Evolutionary conservation across 2,797 vertebrate genomes (phyloP), one percentile per base, ranked within the genome.

Genomic region (Chelonia mydas): DNA sequence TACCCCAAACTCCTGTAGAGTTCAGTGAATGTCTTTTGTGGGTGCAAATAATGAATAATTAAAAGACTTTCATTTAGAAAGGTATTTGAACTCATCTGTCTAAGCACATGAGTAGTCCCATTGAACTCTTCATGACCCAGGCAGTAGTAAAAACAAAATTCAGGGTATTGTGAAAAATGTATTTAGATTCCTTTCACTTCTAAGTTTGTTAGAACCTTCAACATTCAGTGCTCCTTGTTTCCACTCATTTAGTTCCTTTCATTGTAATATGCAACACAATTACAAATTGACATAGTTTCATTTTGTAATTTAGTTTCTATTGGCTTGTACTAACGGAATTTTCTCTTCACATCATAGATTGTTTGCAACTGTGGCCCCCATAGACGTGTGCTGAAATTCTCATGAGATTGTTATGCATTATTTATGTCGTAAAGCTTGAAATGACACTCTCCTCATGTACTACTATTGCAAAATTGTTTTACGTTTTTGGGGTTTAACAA

Each of bases 401-500:
- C 90, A 28, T 85, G 87, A 97, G 87, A 74, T 49, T 93, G 92
- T 61, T 83, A 85, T 92, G 78, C 55, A 93, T 96, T 98, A 97
- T 97, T 98, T 95, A 92, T 95, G 88, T 53, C 12, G 5, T 77
- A 94, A 81, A 6, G 16, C 86, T 95, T 76, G 41, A 76, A 47
- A 76, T 76, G 41, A 47, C 37, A 45, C 19, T 47, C 91, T 94
- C 88, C 92, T 91, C 89, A 79, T 17, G 53, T 27, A 23, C 84
- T 6, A 95, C 57, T 96, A 47, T 65, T 94, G 68, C 90, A 53
- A 84, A 95, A 97, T 88, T 96, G 76, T 78, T 95, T 88, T 96
- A 54, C 94, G 51, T 15, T 96, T 94, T 88, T 86, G 83, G 94
- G 94, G 37, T 93, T 94, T 84, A 97, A 95, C 96, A 97, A 96